Conservation (phyloP, 1,140 invertebrate genomes). For the Battus philenor region DNA sequence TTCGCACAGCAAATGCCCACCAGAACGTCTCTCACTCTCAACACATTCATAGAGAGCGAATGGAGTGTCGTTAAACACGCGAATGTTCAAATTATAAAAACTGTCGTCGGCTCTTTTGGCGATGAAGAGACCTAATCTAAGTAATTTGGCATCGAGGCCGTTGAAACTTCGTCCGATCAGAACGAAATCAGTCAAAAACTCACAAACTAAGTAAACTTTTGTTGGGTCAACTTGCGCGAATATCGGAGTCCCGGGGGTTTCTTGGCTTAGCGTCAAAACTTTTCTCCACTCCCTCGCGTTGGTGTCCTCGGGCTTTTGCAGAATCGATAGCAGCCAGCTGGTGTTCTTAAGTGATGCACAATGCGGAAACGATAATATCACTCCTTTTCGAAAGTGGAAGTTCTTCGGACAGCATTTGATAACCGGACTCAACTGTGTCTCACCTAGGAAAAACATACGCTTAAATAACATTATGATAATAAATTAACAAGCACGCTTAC, state of each 20-base stretch:
- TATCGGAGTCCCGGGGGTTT: constrained; percentile 95
- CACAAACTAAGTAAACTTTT: constrained; percentile 92
- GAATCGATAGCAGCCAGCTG: constrained; percentile 89
- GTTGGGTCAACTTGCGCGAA: constrained; percentile 93
- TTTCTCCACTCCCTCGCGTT: constrained; percentile 81
- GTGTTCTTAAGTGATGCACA: constrained; percentile 85
- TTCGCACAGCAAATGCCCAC: constrained; percentile 91
- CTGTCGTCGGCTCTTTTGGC: constrained; percentile 79
- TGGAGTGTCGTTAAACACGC: constrained; percentile 94
- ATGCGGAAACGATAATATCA: constrained; percentile 93
- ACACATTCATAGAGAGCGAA: constrained; percentile 89
- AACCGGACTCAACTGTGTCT: constrained; percentile 92
- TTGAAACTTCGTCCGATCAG: constrained; percentile 86
- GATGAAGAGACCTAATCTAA: constrained; percentile 91
- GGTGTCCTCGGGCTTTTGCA: constrained; percentile 78
- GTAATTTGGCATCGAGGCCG: constrained; percentile 82
- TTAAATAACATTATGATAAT: no score
- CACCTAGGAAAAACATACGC: no score
- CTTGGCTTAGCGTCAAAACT: constrained; percentile 92
- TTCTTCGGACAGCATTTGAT: constrained; percentile 89
- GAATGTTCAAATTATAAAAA: constrained; percentile 68
- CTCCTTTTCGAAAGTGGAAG: constrained; percentile 89
- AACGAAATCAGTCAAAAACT: constrained; percentile 90
- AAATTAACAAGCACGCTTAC: no score
- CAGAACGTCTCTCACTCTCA: constrained; percentile 86